Evolutionary conservation across 2,113 vertebrate species (phyloP).

Genomic region (Chamaetylas fuelleborni): DNA sequence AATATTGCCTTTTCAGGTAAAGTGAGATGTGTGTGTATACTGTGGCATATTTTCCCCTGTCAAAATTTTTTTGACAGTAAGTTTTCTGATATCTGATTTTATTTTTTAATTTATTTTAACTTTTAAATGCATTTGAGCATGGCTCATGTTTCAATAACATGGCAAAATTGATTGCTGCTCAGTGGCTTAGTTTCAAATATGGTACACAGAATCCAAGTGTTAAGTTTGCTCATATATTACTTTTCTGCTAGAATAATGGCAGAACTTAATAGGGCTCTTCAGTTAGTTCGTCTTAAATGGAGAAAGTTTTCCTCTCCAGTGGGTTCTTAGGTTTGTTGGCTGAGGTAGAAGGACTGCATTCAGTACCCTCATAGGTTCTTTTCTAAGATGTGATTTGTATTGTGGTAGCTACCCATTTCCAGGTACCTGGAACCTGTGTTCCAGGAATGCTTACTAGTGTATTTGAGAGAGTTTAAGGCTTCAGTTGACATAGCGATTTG

Average conservation of each 20-base stretch:
- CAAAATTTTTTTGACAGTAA: not conserved
- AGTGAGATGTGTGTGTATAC: not conserved
- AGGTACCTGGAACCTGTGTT: not conserved
- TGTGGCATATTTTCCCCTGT: not conserved
- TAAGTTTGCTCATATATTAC: not conserved
- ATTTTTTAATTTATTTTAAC: not conserved
- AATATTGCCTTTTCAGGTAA: not conserved
- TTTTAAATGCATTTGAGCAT: not conserved
- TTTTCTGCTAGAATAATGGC: not conserved
- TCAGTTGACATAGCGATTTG: not conserved
- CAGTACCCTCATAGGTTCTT: not conserved
- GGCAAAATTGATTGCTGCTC: not conserved
- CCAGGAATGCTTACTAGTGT: not conserved
- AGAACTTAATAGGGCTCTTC: not conserved
- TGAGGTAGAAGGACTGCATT: not conserved
- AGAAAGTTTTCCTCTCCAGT: not conserved
- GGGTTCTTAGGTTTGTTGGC: not conserved
- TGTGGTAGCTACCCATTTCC: not conserved
- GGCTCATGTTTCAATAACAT: not conserved
- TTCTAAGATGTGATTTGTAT: not conserved
- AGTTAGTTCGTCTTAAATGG: not conserved
- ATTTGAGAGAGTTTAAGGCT: not conserved
- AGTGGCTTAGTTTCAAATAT: not conserved
- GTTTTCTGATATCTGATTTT: not conserved
- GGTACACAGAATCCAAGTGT: not conserved